A percentile compares a stretch with the other conserved stretches of the same genome.
Conservation (phyloP, 1,140 invertebrate species). For the Orius insidiosus region DNA sequence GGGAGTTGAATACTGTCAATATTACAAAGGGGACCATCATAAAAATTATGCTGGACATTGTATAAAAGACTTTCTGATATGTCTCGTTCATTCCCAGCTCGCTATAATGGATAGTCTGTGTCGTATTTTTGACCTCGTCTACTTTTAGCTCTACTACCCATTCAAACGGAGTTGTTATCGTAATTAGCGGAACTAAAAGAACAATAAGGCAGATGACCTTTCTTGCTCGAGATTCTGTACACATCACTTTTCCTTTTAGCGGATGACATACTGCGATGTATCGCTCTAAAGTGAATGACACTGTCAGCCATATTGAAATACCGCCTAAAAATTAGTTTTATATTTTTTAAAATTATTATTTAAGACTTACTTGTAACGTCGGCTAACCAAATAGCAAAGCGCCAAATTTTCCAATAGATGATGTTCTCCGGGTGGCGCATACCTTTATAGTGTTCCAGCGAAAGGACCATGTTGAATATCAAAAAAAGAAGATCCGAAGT, state of each 20-base stretch:
- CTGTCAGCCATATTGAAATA: conserved; percentile 55
- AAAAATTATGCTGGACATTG: conserved; percentile 27
- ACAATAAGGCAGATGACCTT: conserved; percentile 39
- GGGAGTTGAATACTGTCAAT: conserved; percentile 48
- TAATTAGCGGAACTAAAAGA: conserved; percentile 41
- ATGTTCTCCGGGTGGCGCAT: conserved; percentile 27
- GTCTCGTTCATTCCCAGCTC: too few species aligned
- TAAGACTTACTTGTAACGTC: conserved; percentile 38
- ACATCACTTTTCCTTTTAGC: conserved; percentile 47
- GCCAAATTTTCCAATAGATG: conserved; percentile 33
- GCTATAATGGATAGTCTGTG: too few species aligned
- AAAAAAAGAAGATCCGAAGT: conserved; percentile 51
- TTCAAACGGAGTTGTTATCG: conserved; percentile 41
- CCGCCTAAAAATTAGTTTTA: conserved; percentile 39
- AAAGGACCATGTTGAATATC: conserved; percentile 42
- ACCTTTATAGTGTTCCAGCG: conserved; percentile 37
- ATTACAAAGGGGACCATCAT: conserved; percentile 43
- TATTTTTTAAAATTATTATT: conserved; percentile 8
- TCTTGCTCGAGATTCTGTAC: conserved; percentile 38
- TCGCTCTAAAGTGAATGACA: conserved; percentile 55
- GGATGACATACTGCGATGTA: conserved; percentile 59
- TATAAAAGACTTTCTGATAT: too few species aligned
- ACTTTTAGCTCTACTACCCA: conserved; percentile 27
- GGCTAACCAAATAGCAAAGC: conserved; percentile 36
- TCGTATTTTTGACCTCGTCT: too few species aligned